Evolutionary conservation across 1,140 invertebrate species (phyloP).

Genomic region (Tetramorium simillimum): DNA sequence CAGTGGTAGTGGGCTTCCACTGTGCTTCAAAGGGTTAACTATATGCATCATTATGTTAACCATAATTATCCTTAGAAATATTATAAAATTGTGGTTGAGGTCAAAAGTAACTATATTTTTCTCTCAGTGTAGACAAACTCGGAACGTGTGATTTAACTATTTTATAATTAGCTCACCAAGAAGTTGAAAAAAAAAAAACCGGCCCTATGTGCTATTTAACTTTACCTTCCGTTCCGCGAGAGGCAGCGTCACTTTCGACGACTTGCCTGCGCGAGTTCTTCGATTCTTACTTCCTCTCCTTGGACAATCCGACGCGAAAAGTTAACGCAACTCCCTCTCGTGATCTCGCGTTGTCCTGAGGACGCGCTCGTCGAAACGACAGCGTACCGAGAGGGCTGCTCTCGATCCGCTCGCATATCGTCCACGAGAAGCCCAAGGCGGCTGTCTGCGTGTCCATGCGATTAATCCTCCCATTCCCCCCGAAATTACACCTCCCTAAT

Average conservation of each 20-base stretch:
- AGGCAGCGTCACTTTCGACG: neutral
- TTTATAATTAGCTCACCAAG: no score
- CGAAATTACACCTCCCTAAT: neutral
- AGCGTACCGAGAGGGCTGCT: neutral
- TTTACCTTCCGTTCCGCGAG: neutral
- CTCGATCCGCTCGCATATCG: conserved; percentile 22
- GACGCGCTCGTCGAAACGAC: neutral
- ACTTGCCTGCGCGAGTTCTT: neutral
- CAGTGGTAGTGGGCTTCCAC: no score
- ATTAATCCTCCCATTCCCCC: conserved; percentile 37
- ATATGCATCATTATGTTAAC: no score
- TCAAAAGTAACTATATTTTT: no score
- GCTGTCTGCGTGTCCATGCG: neutral
- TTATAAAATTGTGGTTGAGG: no score
- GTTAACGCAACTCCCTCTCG: conserved; percentile 9
- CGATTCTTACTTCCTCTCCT: neutral
- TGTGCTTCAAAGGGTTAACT: no score
- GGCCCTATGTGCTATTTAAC: no score
- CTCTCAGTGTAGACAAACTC: no score
- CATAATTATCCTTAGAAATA: no score
- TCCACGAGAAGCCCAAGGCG: neutral
- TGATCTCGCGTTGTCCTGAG: neutral
- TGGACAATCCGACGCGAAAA: conserved; percentile 26
- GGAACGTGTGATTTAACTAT: no score
- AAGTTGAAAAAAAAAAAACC: no score